Base-by-base conservation (phyloP, 2,888 invertebrate species). In the Strigamia maritima region DNA sequence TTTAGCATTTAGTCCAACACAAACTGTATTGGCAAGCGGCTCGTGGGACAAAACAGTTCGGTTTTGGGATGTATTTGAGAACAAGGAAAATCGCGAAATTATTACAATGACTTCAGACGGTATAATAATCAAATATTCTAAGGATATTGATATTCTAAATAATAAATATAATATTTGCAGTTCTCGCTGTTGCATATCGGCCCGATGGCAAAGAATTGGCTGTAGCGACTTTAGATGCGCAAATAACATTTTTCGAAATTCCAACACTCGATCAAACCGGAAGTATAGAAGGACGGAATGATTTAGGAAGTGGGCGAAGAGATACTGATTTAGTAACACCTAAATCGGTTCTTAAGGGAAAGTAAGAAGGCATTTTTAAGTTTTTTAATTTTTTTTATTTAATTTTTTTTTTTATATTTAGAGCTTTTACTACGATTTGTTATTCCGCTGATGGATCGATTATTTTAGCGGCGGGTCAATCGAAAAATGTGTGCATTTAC, bases 31-130 rank as follows among this genome's bases (percentile, higher is more conserved):
- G 60, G 93, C 91, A 0, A 96, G 97, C 0, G 93, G 91, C 2
- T 96, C 97, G 26, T 98, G 98, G 98, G 99, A 99, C 87, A 93
- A 93, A 86, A 94, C 95, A 0, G 88, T 98, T 2, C 90, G 92
- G 83, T 87, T 98, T 76, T 98, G 98, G 98, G 93, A 97, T 86
- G 92, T 95, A 7, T 90, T 97, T 60, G 94, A 94, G 84, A 90
- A 88, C 82, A 93, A 92, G 80, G 90, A 92, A 0, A 90, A 91
- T 7, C 92, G 92, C 83, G 97, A 98, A 87, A 92, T 93, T 0
- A 89, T 98, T 65, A 89, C 90, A 81, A 86, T 97, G 12, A 87
- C 89, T 0, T 88, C 93, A 0, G 98, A 98, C 86, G 89, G 89
- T 88, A 70, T 26, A 38, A 38, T 38, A 12, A 35, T 7, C 6